phyloP scores from a whole-genome alignment of 2,888 invertebrate genomes.

The Trachelus iudaicus region DNA sequence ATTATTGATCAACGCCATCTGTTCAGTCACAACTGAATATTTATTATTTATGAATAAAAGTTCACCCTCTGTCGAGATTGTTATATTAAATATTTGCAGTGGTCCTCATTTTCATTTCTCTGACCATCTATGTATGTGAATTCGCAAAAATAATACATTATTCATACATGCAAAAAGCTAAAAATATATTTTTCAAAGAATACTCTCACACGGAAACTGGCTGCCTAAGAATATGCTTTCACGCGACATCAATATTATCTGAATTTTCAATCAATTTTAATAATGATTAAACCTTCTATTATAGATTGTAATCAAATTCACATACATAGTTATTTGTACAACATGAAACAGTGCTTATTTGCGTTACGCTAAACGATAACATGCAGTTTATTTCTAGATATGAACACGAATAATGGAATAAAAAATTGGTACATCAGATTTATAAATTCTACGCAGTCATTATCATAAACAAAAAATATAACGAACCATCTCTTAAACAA shows the following conservation, averaged over 20 bases:
- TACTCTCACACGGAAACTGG: neutral
- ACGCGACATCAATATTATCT: neutral
- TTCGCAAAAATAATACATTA: neutral
- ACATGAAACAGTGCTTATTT: neutral
- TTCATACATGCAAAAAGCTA: neutral
- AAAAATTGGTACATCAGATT: neutral
- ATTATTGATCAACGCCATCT: neutral
- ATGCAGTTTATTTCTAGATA: neutral
- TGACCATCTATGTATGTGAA: neutral
- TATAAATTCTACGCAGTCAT: neutral
- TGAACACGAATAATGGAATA: neutral
- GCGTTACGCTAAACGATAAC: neutral
- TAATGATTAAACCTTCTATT: neutral
- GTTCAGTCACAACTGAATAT: neutral
- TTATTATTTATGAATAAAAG: neutral
- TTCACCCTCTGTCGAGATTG: neutral
- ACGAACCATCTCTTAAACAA: neutral
- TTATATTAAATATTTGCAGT: neutral
- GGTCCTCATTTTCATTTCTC: neutral
- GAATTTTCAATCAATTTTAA: neutral
- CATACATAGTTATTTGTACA: neutral
- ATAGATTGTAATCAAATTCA: neutral
- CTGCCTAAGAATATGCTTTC: neutral
- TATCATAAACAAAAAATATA: neutral
- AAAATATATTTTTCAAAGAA: neutral